Evolutionary conservation across 2,888 invertebrate genomes (phyloP).

Genomic region (Tachina grossa): DNA sequence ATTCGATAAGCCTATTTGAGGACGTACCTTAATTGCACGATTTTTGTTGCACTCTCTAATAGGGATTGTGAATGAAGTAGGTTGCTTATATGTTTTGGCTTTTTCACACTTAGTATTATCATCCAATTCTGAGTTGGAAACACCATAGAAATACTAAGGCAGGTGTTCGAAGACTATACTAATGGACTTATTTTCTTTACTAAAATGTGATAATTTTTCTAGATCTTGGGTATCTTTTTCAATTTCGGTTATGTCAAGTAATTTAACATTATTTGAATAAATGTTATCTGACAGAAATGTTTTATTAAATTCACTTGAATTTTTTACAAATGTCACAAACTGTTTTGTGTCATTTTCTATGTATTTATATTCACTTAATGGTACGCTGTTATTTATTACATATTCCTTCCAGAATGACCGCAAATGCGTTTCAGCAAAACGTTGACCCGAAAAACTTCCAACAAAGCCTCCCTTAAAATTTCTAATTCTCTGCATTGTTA

Average conservation of each 20-base stretch:
- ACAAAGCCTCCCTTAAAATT: conserved; percentile 56
- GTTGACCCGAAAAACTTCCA: conserved; percentile 72
- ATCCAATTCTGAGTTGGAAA: conserved; percentile 56
- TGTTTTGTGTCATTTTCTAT: conserved; percentile 11
- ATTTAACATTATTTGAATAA: not conserved
- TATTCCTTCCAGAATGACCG: conserved; percentile 74
- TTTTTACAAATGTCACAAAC: not conserved
- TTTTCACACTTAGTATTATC: conserved; percentile 33
- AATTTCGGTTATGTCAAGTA: not conserved
- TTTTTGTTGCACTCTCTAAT: conserved; percentile 52
- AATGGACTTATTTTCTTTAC: not conserved
- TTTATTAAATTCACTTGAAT: not conserved
- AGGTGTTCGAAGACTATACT: conserved; percentile 58
- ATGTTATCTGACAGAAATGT: not conserved
- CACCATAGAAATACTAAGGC: conserved; percentile 74
- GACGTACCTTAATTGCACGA: not conserved
- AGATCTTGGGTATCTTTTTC: not conserved
- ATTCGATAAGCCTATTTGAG: not conserved
- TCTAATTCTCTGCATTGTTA: conserved; percentile 73
- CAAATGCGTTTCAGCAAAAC: conserved; percentile 77
- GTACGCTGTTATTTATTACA: conserved; percentile 46
- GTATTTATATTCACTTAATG: conserved; percentile 41
- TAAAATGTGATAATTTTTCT: not conserved
- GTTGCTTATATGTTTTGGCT: conserved; percentile 64
- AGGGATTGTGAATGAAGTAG: conserved; percentile 75